Evolutionary conservation across 2,888 invertebrate species (phyloP).

Genomic region (Deladenus siricidicola): DNA sequence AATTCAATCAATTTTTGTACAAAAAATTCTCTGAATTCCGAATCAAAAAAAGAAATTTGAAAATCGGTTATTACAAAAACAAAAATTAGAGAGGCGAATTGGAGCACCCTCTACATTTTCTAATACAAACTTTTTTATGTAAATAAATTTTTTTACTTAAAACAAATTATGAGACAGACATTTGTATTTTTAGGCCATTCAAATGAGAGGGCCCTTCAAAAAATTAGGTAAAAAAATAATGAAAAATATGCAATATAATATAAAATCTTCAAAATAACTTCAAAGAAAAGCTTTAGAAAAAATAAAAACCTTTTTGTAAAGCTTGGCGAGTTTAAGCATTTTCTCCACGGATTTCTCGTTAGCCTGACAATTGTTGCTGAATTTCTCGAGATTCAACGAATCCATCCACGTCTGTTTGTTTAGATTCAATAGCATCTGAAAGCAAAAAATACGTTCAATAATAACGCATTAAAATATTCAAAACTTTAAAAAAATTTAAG

Average conservation of each 20-base stretch:
- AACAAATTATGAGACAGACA: too few species aligned
- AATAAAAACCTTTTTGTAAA: conserved; percentile 77
- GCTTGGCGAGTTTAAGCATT: conserved; percentile 92
- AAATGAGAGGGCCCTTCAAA: too few species aligned
- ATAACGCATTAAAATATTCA: conserved; percentile 2
- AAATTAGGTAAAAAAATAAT: too few species aligned
- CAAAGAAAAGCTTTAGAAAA: neutral
- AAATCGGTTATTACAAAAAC: too few species aligned
- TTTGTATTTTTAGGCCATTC: too few species aligned
- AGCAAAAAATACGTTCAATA: neutral
- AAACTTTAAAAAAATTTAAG: conserved; percentile 42
- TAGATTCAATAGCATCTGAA: conserved; percentile 89
- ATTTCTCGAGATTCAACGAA: conserved; percentile 79
- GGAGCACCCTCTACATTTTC: too few species aligned
- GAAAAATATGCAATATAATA: neutral
- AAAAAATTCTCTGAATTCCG: too few species aligned
- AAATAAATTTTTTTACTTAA: too few species aligned
- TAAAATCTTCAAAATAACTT: neutral
- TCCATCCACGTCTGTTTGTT: conserved; percentile 99
- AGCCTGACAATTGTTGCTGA: conserved; percentile 75
- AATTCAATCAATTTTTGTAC: too few species aligned
- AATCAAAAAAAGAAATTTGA: too few species aligned
- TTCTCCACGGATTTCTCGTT: conserved; percentile 89
- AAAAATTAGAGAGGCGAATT: too few species aligned
- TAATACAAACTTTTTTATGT: too few species aligned